Conservation (phyloP, 2,888 invertebrate species). For the Lasioglossum pauxillum region DNA sequence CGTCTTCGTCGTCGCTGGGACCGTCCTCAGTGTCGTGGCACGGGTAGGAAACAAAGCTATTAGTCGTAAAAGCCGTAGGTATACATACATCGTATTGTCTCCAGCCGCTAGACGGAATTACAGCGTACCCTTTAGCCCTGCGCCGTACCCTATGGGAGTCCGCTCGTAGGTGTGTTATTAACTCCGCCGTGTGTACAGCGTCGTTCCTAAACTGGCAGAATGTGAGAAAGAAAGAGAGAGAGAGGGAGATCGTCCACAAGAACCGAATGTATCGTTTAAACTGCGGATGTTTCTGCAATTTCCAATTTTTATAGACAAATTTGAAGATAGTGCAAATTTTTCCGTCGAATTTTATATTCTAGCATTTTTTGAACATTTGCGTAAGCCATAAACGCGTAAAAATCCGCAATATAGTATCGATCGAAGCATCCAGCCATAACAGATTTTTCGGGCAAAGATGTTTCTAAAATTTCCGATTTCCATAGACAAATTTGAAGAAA, state of each 20-base stretch:
- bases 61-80: constrained; percentile 76
- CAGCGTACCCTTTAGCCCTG: constrained; percentile 56
- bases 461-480: too few species aligned
- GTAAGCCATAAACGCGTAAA: too few species aligned
- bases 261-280: neutral
- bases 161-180: constrained; percentile 48
- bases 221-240: too few species aligned
- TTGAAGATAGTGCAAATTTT: too few species aligned
- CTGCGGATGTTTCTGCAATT: too few species aligned
- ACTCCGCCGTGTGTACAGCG: constrained; percentile 8
- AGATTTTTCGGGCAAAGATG: too few species aligned
- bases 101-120: constrained; percentile 64
- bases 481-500: too few species aligned
- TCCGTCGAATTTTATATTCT: too few species aligned
- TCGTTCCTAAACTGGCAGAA: neutral
- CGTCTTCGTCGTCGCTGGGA: constrained; percentile 15
- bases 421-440: too few species aligned
- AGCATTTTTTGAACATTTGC: too few species aligned
- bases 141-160: constrained; percentile 53
- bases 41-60: constrained; percentile 71
- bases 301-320: too few species aligned
- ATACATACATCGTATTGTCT: constrained; percentile 79
- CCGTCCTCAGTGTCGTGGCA: constrained; percentile 43
- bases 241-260: neutral
- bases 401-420: too few species aligned